Percentiles rank a stretch among this genome's conserved stretches.
phyloP scores from a whole-genome alignment of 2,888 invertebrate genomes.

The Chymomyza fuscimana region DNA sequence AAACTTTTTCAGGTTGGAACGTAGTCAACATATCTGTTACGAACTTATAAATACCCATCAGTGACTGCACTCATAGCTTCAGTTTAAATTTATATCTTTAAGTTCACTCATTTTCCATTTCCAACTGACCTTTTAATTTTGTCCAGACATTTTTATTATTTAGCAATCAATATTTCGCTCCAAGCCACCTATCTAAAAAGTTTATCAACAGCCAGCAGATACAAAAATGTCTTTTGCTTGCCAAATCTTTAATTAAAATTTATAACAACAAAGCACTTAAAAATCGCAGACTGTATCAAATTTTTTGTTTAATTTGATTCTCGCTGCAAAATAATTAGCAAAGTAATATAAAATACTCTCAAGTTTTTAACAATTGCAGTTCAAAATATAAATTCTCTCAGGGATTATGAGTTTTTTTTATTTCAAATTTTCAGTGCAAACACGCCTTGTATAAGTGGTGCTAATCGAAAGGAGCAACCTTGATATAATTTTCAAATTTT shows the following conservation, averaged over 20 bases:
- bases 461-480: neutral
- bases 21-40: no score
- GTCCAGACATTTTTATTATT: neutral
- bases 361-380: neutral
- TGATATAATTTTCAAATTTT: neutral
- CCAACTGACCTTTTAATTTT: neutral
- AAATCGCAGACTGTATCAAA: neutral
- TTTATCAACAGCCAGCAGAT: constrained; percentile 9
- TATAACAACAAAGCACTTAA: neutral
- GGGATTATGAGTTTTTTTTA: neutral
- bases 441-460: neutral
- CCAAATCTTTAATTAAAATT: neutral
- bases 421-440: neutral
- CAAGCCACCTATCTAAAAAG: neutral
- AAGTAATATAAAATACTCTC: neutral
- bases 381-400: neutral
- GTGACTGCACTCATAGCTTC: no score
- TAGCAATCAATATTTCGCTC: neutral
- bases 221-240: neutral
- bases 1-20: no score
- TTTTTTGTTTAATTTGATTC: neutral
- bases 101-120: neutral
- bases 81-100: no score
- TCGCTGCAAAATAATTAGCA: neutral
- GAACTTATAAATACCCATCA: no score